Evolutionary conservation across 2,113 vertebrate genomes (phyloP).

Genomic region (Sorex araneus): DNA sequence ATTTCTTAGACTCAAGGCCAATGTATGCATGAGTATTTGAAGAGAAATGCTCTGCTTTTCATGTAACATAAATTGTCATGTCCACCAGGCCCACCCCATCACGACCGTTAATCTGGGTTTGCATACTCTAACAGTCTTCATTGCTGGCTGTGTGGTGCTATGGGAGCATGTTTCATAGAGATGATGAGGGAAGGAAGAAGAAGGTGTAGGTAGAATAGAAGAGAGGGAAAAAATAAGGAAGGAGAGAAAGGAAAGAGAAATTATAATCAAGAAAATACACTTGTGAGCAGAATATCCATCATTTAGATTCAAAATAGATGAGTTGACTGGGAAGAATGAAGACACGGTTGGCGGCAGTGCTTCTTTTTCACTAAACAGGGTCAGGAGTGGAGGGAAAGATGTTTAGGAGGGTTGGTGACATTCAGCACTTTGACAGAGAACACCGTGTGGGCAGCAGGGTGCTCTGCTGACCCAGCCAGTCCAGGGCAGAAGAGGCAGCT

Average conservation of each 20-base stretch:
- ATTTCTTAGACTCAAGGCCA: constrained; percentile 14
- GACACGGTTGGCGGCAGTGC: background rate
- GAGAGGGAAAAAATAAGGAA: no score
- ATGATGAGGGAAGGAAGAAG: background rate
- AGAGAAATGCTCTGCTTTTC: background rate
- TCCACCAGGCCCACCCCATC: background rate
- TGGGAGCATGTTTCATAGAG: background rate
- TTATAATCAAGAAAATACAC: background rate
- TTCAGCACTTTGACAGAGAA: background rate
- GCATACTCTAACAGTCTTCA: background rate
- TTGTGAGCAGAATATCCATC: background rate
- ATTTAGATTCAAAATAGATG: background rate
- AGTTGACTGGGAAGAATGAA: background rate
- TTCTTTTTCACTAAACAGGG: background rate
- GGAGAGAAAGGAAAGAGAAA: background rate
- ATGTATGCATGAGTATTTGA: background rate
- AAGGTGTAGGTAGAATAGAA: accelerated
- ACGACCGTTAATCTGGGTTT: background rate
- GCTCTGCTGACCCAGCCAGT: constrained; percentile 54
- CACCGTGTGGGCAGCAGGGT: constrained; percentile 44
- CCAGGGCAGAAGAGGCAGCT: background rate
- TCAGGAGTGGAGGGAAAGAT: background rate
- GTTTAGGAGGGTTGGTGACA: accelerated
- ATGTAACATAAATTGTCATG: background rate
- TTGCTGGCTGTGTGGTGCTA: background rate